phyloP scores from a whole-genome alignment of 1,140 invertebrate species.

The Zaprionus taronus region DNA sequence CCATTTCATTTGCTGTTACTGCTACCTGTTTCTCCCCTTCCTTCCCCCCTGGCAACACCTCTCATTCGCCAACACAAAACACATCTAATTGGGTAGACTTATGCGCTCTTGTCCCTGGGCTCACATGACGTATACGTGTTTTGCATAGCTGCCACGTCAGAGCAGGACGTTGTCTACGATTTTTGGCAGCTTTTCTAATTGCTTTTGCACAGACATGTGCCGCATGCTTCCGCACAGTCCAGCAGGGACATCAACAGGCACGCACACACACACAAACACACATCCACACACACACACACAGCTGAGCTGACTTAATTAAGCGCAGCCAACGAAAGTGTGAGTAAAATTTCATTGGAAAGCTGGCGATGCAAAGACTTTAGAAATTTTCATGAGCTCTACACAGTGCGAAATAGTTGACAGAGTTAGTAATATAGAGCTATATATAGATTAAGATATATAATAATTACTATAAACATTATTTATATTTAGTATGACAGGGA shows the following conservation, averaged over 20 bases:
- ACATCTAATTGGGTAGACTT: constrained; percentile 69
- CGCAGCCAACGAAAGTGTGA: constrained; percentile 12
- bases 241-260: neutral
- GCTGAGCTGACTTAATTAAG: constrained; percentile 58
- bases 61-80: constrained; percentile 35
- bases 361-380: constrained; percentile 9
- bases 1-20: neutral
- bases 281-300: neutral
- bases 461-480: neutral
- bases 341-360: constrained; percentile 39
- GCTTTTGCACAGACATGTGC: constrained; percentile 49
- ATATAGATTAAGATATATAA: neutral
- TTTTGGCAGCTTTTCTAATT: constrained; percentile 70
- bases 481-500: too few relatives aligned
- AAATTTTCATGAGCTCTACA: constrained; percentile 20
- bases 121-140: constrained; percentile 73
- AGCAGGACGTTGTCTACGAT: constrained; percentile 34
- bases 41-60: neutral
- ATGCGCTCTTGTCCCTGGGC: constrained; percentile 37
- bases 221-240: constrained; percentile 11
- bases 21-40: neutral
- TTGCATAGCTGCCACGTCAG: constrained; percentile 54
- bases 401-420: neutral
- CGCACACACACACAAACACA: neutral
- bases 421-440: neutral